phyloP scores from a whole-genome alignment of 1,140 invertebrate genomes.

The Drosophila setifemur region DNA sequence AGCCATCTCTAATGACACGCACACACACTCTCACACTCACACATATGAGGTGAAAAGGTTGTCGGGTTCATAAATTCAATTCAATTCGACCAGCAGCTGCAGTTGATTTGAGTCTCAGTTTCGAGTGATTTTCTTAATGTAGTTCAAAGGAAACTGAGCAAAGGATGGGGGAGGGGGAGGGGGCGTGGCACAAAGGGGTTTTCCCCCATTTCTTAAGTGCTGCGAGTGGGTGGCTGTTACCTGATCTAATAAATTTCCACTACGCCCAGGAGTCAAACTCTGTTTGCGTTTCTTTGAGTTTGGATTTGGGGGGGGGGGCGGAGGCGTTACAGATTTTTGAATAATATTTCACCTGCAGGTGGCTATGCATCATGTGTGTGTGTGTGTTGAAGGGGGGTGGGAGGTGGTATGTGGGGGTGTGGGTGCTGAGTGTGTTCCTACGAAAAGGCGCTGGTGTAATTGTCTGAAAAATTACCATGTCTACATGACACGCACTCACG shows the following conservation, averaged over 20 bases:
- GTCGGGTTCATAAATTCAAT: slow-evolving; percentile 66
- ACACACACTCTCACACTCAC: slow-evolving; percentile 6
- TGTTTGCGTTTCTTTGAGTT: not conserved
- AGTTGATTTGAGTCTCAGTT: slow-evolving; percentile 58
- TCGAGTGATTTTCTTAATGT: slow-evolving; percentile 75
- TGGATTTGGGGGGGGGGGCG: not conserved
- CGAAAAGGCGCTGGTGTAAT: slow-evolving; percentile 44
- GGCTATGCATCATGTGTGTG: slow-evolving; percentile 67
- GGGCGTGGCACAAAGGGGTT: slow-evolving; percentile 21
- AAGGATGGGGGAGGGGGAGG: slow-evolving; percentile 8
- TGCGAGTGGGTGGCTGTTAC: slow-evolving; percentile 2
- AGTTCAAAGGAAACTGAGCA: slow-evolving; percentile 59
- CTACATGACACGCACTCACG: slow-evolving; percentile 73
- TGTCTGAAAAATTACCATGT: slow-evolving; percentile 78
- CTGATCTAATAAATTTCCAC: slow-evolving; percentile 71
- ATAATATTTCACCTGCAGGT: slow-evolving; percentile 77
- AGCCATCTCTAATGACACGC: slow-evolving; percentile 56
- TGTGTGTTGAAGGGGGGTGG: not conserved
- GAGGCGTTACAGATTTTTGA: slow-evolving; percentile 71
- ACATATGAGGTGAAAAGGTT: slow-evolving; percentile 2
- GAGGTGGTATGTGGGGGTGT: slow-evolving; percentile 8
- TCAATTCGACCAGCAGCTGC: slow-evolving; percentile 76
- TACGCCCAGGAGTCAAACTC: slow-evolving; percentile 39
- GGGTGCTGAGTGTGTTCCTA: not conserved
- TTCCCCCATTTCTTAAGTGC: slow-evolving; percentile 58